Conservation (phyloP, 1,140 invertebrate species). For the Habropoda laboriosa region DNA sequence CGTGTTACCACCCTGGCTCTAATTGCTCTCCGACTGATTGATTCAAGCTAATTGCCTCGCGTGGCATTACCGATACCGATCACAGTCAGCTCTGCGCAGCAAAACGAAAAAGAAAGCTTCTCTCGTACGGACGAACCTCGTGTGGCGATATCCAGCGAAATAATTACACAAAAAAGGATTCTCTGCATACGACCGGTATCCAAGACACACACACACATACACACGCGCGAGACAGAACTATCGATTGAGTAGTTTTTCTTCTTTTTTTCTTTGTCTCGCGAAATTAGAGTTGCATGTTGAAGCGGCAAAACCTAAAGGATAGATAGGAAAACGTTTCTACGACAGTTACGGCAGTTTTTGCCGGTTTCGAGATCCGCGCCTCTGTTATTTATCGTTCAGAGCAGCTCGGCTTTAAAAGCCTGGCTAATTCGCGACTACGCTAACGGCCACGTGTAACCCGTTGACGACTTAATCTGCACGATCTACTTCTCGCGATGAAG, state of each 20-base stretch:
- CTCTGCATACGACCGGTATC: neutral
- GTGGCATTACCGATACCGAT: neutral
- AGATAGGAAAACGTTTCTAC: slow-evolving; percentile 24
- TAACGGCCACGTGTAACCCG: slow-evolving; percentile 51
- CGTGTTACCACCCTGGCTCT: neutral
- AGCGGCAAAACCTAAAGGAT: slow-evolving; percentile 8
- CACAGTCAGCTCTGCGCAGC: too few species aligned
- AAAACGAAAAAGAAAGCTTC: neutral
- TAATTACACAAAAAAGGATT: neutral
- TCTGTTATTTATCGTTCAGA: slow-evolving; percentile 51
- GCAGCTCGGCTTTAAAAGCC: slow-evolving; percentile 41
- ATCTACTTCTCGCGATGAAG: slow-evolving; percentile 61
- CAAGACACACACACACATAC: too few species aligned
- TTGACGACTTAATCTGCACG: slow-evolving; percentile 56
- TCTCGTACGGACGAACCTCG: neutral
- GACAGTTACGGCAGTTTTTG: neutral
- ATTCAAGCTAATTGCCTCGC: slow-evolving; percentile 1
- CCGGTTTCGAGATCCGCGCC: neutral
- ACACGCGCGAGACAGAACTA: too few species aligned
- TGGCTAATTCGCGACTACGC: slow-evolving; percentile 45
- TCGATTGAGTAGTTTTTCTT: slow-evolving; percentile 3
- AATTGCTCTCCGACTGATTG: neutral
- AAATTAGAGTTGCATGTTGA: neutral
- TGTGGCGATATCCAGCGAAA: neutral
- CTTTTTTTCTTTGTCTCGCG: neutral